A percentile compares a stretch with the other conserved stretches of the same genome.
Conservation (phyloP, 2,888 invertebrate genomes). For the Neocrepidodera transversa region DNA sequence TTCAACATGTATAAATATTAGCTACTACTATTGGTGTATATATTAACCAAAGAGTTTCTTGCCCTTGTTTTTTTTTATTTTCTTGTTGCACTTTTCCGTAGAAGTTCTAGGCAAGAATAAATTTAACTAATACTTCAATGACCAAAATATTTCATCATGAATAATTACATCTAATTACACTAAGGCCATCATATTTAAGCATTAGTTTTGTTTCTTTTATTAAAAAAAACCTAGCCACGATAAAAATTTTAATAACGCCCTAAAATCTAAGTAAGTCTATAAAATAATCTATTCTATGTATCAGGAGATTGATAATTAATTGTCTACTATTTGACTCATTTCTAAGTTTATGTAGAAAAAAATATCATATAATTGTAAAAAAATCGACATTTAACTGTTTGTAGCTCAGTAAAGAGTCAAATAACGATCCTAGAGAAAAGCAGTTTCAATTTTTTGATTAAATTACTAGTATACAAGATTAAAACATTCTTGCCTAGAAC, state of each 20-base stretch:
- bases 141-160: background rate
- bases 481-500: constrained; percentile 29
- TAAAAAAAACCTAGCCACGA: background rate
- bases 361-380: background rate
- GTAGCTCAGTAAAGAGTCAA: background rate
- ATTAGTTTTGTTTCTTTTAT: background rate
- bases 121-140: background rate
- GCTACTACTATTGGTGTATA: constrained; percentile 55
- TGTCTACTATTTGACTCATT: background rate
- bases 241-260: constrained; percentile 1
- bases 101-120: constrained; percentile 9
- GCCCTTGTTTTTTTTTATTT: constrained; percentile 49
- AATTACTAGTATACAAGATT: background rate
- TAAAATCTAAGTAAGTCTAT: constrained; percentile 11
- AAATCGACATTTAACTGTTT: background rate
- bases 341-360: background rate
- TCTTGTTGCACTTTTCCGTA: constrained; percentile 34
- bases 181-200: constrained; percentile 16
- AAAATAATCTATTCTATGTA: background rate
- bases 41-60: constrained; percentile 49
- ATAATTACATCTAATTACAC: constrained; percentile 11
- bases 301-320: background rate
- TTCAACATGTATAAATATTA: constrained; percentile 55
- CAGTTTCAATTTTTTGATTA: background rate
- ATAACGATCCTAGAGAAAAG: background rate